Conservation (phyloP, 2,797 vertebrate species). For the Takifugu ocellatus region DNA sequence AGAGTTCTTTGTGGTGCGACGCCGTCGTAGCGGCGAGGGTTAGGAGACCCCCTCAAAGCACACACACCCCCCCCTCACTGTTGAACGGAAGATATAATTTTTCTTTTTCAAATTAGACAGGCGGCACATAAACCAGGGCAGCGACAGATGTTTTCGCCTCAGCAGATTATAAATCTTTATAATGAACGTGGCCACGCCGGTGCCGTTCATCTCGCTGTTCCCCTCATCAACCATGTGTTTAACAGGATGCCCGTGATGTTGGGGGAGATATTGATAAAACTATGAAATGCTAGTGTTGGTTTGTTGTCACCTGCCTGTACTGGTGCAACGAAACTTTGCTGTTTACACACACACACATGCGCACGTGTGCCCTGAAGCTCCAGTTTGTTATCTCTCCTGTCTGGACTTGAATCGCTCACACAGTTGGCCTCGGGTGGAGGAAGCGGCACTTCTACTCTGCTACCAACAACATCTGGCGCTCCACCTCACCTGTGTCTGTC, state of each 20-base stretch:
- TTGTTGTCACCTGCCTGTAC: too few relatives aligned
- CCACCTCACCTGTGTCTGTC: slow-evolving; percentile 17
- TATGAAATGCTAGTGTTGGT: too few relatives aligned
- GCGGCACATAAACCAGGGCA: slow-evolving; percentile 2
- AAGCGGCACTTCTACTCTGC: slow-evolving; percentile 22
- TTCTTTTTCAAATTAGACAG: slow-evolving; percentile 11
- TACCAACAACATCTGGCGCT: slow-evolving; percentile 49
- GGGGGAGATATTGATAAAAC: too few relatives aligned
- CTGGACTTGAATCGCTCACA: slow-evolving; percentile 48
- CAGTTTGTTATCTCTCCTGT: slow-evolving; percentile 38
- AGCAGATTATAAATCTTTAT: slow-evolving; percentile 10
- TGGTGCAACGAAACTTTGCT: slow-evolving; percentile 6
- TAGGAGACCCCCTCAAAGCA: neutral
- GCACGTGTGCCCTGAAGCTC: slow-evolving; percentile 20
- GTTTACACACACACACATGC: slow-evolving; percentile 5
- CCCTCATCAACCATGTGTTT: too few relatives aligned
- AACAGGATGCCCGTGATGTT: too few relatives aligned
- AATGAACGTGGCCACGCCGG: neutral
- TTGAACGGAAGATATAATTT: slow-evolving; percentile 29
- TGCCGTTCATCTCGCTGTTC: too few relatives aligned
- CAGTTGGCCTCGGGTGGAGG: slow-evolving; percentile 40
- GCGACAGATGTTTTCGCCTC: slow-evolving; percentile 10
- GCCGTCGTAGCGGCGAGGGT: slow-evolving; percentile 21
- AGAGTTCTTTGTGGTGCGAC: slow-evolving; percentile 53
- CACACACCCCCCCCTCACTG: neutral